Base-by-base conservation (phyloP, 1,140 invertebrate genomes). In the Macrostomum lignano region DNA sequence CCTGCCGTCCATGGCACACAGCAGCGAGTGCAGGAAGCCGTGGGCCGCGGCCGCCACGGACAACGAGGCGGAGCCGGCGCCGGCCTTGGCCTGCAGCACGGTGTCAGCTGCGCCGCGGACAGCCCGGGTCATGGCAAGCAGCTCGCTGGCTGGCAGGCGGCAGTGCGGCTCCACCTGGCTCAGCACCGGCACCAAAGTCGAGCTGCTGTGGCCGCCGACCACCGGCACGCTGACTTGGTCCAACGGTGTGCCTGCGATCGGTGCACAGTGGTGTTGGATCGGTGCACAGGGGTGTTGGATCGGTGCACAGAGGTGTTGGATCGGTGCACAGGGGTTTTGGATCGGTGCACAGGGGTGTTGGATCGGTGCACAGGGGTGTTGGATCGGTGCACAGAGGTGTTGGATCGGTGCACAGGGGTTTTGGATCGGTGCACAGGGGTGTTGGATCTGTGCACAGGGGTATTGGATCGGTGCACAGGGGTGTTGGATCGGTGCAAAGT, bases 31-130 rank as follows among this genome's bases (percentile, higher is more conserved):
- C 25, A 73, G 68, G 55, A 98, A 93, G 40, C 78, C 63, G 9
- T 82, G 82, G 25, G 79, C 88, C 34, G 88, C 84, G 58, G 72
- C 86, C 1, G 84, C 88, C 88, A 96, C 96, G 0, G 84, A 94
- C n/a, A 98, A 63, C 1, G 88, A 96, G 10, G 88, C 88, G 6
- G 84, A 93, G 25, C 88, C 88, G 61, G 65, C 37, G 10, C 15
- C 19, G 19, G 15, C 5, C 19, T 5, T 28, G 3, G 19, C 15
- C 15, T 28, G 15, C 19, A 28, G 19, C 15, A 28, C 13, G 9
- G 13, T 24, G 13, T 24, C 13, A 24, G 13, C 23, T 9, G 13
- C 13, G 13, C 23, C 9, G 13, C 13, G 13, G 13, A 24, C 13
- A 24, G 9, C 23, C 13, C 9, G 4, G 19, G 15, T 28, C 19